Evolutionary conservation across 1,140 invertebrate species (phyloP), one percentile per base, ranked within the genome.

Genomic region (Batillaria attramentaria): DNA sequence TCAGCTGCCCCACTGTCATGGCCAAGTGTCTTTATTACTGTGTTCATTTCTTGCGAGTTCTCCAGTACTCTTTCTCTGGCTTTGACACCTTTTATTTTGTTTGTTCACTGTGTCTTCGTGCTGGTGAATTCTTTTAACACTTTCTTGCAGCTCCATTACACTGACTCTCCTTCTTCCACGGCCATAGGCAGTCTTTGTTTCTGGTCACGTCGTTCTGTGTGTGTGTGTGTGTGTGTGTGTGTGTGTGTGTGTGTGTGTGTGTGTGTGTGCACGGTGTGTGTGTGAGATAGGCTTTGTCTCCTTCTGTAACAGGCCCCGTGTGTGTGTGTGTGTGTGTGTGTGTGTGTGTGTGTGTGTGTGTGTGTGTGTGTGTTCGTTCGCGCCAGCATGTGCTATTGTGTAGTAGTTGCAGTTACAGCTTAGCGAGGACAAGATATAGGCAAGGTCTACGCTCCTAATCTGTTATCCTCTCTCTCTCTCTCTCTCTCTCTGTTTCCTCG

Each of bases 231-330:
- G 42, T 46, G 41, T 72, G n/a, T 46, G 41, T 72, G 69, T 46
- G 69, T 72, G 69, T 46, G 41, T 72, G 69, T 46, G 69, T 72
- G 69, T 46, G 41, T 72, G 69, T 46, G 42, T 72, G 69, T 46
- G 69, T 70, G 35, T 70, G 68, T 41, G 39, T 70, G 39, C 41
- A 41, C 24, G 33, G 66, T 37, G 37, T 70, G 16, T 70, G 39
- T 70, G 68, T 70, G 68, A 33, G 31, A 50, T 24, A 24, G 46
- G 46, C 13, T 50, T 24, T 13, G 10, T 50, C 24, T 13, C 46
- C 13, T 50, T 13, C 24, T 50, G 18, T 65, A 8, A 65, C 60
- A 65, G 60, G 28, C 10, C 28, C 31, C 60, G 28, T 65, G 18
- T 65, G 18, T 65, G 31, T 65, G 46, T 62, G 57, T 62, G 57